Base-by-base conservation (phyloP, 2,888 invertebrate species). In the Andrena hattorfiana region DNA sequence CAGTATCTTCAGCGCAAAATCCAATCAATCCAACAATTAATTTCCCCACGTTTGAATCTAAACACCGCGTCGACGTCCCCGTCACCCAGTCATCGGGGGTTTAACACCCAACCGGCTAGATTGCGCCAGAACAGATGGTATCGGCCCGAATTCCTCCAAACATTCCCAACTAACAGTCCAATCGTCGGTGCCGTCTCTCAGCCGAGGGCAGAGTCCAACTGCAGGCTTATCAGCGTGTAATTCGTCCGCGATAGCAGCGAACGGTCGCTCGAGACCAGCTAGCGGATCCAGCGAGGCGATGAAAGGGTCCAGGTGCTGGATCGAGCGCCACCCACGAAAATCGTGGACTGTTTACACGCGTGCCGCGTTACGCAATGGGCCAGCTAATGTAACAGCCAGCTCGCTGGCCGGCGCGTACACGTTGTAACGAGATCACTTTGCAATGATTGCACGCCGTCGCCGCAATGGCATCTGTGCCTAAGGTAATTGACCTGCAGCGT, bases 401-500 rank as follows among this genome's bases (percentile, higher is more conserved):
- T 20, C 6, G 28, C 60, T 42, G 32, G 63, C 20, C 42, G 42
- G 23, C 20, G 67, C 64, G 67, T 62, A 71, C 71, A 51, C 66
- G 80, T 67, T 63, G 81, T 67, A 81, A 80, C 72, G 80, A 81
- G 81, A 81, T 81, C 81, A 63, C 72, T 67, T 72, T 79, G 80
- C 80, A 72, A 80, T 49, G 80, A 80, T 79, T 81, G 69, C 77
- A 28, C 77, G 69, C 82, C 68, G 81, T 74, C 67, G 81, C 78
- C 70, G 89, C 90, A 85, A 84, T 82, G 86, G 86, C 86, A 88
- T 89, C 84, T 77, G 70, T 79, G 87, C 82, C 77, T 81, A 83
- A 88, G 90, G 90, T 90, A 88, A 89, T 87, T 87, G 90, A 90
- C 90, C 90, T 72, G 83, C 76, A 62, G 80, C 77, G 81, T 26